Base-by-base conservation (phyloP, 35 echinoderm and acorn worm genomes). In the Hemicentrotus pulcherrimus region DNA sequence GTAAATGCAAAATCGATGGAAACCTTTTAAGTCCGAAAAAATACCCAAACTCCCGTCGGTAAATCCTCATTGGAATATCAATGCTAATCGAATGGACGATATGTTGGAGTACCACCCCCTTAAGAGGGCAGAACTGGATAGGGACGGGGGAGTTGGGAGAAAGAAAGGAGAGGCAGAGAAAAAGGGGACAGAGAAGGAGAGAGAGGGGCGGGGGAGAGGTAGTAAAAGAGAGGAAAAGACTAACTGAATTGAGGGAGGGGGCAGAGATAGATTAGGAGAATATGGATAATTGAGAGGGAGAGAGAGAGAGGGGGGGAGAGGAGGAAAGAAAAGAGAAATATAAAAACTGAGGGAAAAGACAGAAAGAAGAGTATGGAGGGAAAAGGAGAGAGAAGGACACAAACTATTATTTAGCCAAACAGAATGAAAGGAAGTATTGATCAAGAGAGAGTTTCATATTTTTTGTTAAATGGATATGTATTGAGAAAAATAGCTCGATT, bases 11-110 rank as follows among this genome's bases (percentile, higher is more conserved):
- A 46, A 41, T 46, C 46, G 32, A 46, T 41, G 41, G 32, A 28
- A 41, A 41, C 88, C 46, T 41, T 91, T 41, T 91, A 47, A 46
- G 88, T 46, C 32, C 31, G 46, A 28, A 47, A 31, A 91, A 47
- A 91, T 35, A 91, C 32, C 46, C 46, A 35, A 91, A 91, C 32
- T 91, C 32, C 32, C 32, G 19, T 91, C 32, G 32, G 46, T 46
- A 91, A 41, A 91, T 91, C 32, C 8, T 35, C 88, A 91, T 35
- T 30, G 24, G 52, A 92, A 55, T 13, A 48, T 55, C 46, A 92
- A 47, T 92, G 91, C 46, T 41, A 91, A 48, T 92, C 46, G 30
- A 78, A 78, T 28, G 65, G 65, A 78, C 19, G 65, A 78, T 78
- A 28, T 78, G 65, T 78, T 78, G 65, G 28, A 78, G 65, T 4